A percentile compares a stretch with the other conserved stretches of the same genome.
Conservation (phyloP, 2,888 invertebrate species). For the Chrysopilus asiliformis region DNA sequence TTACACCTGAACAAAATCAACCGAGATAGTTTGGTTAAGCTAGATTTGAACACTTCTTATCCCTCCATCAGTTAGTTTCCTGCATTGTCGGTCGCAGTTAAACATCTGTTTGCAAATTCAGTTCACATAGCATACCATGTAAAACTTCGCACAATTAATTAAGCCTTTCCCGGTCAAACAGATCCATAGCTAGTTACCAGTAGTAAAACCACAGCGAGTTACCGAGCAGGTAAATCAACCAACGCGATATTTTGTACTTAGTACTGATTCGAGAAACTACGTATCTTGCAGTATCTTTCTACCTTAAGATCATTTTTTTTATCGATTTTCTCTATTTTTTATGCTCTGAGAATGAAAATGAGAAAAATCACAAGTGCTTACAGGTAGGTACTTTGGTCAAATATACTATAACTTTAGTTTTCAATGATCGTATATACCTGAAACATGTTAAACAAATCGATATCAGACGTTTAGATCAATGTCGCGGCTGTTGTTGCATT, state of each 20-base stretch:
- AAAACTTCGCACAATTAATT: conserved; percentile 22
- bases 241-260: not conserved
- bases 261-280: not conserved
- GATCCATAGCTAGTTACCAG: too few species aligned
- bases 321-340: conserved; percentile 6
- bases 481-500: conserved; percentile 15
- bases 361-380: too few species aligned
- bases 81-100: too few species aligned
- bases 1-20: too few species aligned
- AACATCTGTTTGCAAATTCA: conserved; percentile 21
- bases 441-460: conserved; percentile 20
- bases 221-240: not conserved
- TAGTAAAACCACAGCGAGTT: not conserved
- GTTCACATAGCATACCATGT: conserved; percentile 18
- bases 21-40: too few species aligned
- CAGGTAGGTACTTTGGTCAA: too few species aligned
- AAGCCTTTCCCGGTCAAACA: conserved; percentile 18
- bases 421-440: too few species aligned
- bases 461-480: conserved; percentile 20
- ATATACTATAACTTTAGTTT: too few species aligned
- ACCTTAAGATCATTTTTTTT: not conserved
- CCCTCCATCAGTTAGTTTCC: too few species aligned
- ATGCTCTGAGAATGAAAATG: too few species aligned
- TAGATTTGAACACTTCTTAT: too few species aligned
- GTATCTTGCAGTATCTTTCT: not conserved